Evolutionary conservation across 2,113 vertebrate genomes (phyloP).

Genomic region (Burhinus oedicnemus): DNA sequence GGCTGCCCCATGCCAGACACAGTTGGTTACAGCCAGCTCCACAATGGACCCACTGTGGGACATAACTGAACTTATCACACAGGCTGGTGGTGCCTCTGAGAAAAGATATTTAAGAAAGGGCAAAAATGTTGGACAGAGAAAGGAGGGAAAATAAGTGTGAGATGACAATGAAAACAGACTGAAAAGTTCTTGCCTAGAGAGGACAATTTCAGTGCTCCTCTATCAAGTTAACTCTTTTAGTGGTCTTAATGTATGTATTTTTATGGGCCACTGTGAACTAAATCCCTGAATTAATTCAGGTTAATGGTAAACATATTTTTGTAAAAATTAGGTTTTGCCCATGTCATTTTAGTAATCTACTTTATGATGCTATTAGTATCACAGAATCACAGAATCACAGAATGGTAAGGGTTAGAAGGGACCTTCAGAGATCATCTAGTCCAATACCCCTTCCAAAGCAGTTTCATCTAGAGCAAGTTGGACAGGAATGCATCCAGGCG

Average conservation of each 20-base stretch:
- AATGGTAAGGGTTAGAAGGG: no score
- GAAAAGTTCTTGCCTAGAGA: background rate
- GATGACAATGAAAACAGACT: background rate
- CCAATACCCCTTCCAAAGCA: no score
- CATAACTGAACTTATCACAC: background rate
- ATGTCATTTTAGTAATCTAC: background rate
- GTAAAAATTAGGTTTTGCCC: background rate
- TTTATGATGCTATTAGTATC: background rate
- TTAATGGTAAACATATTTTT: background rate
- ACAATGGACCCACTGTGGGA: background rate
- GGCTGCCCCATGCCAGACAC: background rate
- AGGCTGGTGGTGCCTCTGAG: background rate
- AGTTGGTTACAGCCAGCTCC: accelerated
- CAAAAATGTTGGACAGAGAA: background rate
- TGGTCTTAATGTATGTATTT: background rate
- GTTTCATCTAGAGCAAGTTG: no score
- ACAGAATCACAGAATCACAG: no score
- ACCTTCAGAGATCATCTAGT: no score
- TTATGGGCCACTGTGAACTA: background rate
- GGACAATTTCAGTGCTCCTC: background rate
- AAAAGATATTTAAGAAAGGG: background rate
- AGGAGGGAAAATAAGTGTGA: accelerated
- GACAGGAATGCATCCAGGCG: no score
- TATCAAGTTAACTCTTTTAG: background rate
- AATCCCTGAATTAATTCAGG: background rate